Percentiles rank a stretch among this genome's conserved stretches.
Conservation (phyloP, 1,140 invertebrate genomes). For the Pseudomyrmex sp. region DNA sequence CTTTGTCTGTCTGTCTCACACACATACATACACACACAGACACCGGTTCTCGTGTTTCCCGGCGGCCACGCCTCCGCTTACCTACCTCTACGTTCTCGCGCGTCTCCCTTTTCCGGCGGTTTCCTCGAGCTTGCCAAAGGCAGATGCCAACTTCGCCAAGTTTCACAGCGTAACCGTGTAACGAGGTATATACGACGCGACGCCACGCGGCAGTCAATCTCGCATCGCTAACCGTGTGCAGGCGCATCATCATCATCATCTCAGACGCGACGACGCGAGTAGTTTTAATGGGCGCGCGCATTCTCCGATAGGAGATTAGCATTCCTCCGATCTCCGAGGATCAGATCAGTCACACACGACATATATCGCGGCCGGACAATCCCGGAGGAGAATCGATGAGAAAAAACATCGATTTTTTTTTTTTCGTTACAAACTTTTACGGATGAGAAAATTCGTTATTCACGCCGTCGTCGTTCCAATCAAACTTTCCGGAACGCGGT, state of each 20-base stretch:
- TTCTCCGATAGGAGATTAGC: constrained; percentile 2
- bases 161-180: constrained; percentile 41
- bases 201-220: constrained; percentile 42
- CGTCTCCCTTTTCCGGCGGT: constrained; percentile 57
- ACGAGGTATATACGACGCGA: constrained; percentile 36
- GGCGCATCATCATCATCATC: background rate
- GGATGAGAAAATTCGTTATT: constrained; percentile 31
- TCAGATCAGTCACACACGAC: background rate
- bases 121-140: constrained; percentile 51
- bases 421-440: constrained; percentile 29
- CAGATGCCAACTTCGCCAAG: constrained; percentile 68
- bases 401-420: background rate
- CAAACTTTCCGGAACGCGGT: constrained; percentile 47
- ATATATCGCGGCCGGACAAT: background rate
- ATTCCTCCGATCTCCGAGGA: background rate
- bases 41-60: constrained; percentile 64
- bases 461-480: constrained; percentile 43
- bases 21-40: background rate
- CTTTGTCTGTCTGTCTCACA: constrained; percentile 9
- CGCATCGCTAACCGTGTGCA: constrained; percentile 33
- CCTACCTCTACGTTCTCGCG: constrained; percentile 1
- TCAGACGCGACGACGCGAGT: constrained; percentile 16
- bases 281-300: constrained; percentile 27
- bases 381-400: background rate
- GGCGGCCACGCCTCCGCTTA: constrained; percentile 44